Evolutionary conservation across 1,140 invertebrate genomes (phyloP).

Genomic region (Bombus difficillimus): DNA sequence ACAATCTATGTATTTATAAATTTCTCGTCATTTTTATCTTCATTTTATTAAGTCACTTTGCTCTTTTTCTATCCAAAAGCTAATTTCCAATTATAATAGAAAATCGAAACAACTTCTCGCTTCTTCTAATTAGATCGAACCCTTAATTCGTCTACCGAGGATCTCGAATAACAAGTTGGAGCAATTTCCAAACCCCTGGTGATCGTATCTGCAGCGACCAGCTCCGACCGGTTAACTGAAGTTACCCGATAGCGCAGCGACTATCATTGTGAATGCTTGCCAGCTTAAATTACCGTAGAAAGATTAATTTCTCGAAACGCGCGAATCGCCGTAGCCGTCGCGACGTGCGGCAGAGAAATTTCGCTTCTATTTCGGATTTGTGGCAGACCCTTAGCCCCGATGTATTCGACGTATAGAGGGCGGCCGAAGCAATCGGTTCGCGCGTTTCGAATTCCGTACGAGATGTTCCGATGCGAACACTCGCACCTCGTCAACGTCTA

Average conservation of each 20-base stretch:
- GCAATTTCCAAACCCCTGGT: neutral
- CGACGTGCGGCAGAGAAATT: neutral
- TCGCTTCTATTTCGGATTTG: conserved; percentile 24
- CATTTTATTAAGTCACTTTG: too few species aligned
- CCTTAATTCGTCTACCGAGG: neutral
- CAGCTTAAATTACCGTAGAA: neutral
- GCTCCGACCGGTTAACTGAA: conserved; percentile 22
- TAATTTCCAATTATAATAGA: neutral
- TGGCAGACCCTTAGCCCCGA: neutral
- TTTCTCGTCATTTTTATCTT: too few species aligned
- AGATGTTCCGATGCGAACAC: conserved; percentile 24
- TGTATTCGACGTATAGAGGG: neutral
- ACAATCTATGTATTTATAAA: too few species aligned
- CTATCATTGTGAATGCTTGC: conserved; percentile 4
- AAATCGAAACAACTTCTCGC: neutral
- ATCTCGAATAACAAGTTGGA: neutral
- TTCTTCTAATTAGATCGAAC: neutral
- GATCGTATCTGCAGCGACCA: neutral
- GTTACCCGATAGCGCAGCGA: conserved; percentile 21
- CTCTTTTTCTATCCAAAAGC: too few species aligned
- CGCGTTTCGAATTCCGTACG: conserved; percentile 52
- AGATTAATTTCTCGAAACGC: neutral
- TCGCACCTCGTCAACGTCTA: conserved; percentile 42
- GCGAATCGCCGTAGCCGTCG: neutral
- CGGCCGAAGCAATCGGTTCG: conserved; percentile 13